These are phyloP conservation scores for Stomatorhinus ivindoensis DNA, from an alignment of 2,113 vertebrate species.

Conservation along the genomic window DNA sequence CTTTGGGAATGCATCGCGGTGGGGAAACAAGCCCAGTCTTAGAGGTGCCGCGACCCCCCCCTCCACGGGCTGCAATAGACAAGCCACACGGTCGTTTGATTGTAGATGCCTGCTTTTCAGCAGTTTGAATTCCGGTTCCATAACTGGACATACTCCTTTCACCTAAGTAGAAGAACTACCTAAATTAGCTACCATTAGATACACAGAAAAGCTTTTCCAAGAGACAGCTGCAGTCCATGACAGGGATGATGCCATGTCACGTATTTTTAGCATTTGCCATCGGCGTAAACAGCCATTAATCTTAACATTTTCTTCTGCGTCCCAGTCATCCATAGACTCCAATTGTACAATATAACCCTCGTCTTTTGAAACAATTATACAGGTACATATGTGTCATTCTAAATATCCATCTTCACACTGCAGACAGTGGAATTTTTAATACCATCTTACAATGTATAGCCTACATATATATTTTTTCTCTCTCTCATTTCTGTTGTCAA, in stretches of 20 bases:
- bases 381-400: background rate
- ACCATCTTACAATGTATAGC: background rate
- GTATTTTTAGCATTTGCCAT: background rate
- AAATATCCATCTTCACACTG: background rate
- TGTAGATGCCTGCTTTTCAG: background rate
- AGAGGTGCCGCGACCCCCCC: background rate
- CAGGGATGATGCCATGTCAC: background rate
- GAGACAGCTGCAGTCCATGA: background rate
- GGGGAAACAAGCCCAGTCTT: constrained; percentile 5
- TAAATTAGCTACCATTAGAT: background rate
- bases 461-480: background rate
- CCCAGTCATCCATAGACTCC: background rate
- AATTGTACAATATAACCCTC: background rate
- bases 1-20: constrained; percentile 54
- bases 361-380: background rate
- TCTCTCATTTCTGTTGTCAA: background rate
- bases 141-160: background rate
- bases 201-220: background rate
- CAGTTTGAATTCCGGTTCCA: background rate
- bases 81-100: background rate
- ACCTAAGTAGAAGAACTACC: background rate
- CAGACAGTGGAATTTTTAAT: background rate
- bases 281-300: background rate
- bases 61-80: background rate
- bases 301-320: background rate